Evolutionary conservation across 2,888 invertebrate species (phyloP).

Genomic region (Phytoseiulus persimilis): DNA sequence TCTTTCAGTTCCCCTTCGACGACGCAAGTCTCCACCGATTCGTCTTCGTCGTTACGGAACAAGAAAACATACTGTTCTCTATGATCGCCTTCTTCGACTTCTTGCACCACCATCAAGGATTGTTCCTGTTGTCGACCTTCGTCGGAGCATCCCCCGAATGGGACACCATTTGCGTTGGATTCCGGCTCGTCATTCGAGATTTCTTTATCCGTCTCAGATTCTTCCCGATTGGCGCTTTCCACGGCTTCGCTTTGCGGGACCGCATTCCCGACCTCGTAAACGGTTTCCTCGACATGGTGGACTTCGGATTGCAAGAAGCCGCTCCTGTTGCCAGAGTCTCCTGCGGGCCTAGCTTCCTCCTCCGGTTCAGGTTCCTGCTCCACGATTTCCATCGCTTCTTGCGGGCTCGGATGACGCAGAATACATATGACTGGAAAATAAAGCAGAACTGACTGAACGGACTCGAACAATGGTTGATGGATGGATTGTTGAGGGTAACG

Average conservation of each 20-base stretch:
- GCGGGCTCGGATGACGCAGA: not conserved
- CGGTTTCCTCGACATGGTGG: not conserved
- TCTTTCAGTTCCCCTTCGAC: slow-evolving; percentile 21
- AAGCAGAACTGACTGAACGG: not conserved
- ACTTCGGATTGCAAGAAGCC: not conserved
- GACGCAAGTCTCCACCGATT: slow-evolving; percentile 15
- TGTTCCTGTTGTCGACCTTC: not conserved
- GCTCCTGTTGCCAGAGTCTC: not conserved
- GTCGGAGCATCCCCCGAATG: not conserved
- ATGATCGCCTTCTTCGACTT: slow-evolving; percentile 11
- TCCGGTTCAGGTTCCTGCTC: not conserved
- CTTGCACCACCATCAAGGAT: not conserved
- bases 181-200: not conserved
- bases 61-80: not conserved
- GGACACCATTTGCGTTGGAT: not conserved
- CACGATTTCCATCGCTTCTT: no score
- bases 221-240: not conserved
- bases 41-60: slow-evolving; percentile 19
- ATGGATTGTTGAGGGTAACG: no score
- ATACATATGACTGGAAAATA: not conserved
- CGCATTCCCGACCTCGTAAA: not conserved
- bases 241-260: not conserved
- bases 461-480: no score
- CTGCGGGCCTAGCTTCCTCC: not conserved
- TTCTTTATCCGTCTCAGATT: not conserved